Conservation (phyloP, 2,888 invertebrate species). For the Macrostomum cliftonense region DNA sequence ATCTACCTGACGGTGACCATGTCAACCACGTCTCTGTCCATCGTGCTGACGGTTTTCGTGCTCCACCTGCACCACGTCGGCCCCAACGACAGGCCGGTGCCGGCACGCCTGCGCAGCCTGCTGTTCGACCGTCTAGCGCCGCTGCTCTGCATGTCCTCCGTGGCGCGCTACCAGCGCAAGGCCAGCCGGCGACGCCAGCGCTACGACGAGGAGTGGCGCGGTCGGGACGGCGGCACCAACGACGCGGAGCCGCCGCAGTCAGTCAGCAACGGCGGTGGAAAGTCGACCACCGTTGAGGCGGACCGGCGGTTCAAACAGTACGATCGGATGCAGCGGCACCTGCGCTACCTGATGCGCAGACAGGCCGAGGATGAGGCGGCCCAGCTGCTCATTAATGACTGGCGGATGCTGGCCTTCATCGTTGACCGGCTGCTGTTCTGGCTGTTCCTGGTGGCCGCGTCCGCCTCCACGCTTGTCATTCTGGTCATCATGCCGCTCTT, state of each 20-base stretch:
- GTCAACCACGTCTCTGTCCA: slow-evolving; percentile 38
- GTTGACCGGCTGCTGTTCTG: slow-evolving; percentile 35
- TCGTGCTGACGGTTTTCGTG: slow-evolving; percentile 38
- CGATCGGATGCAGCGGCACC: slow-evolving; percentile 23
- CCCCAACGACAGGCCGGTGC: slow-evolving; percentile 32
- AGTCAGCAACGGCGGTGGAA: background rate
- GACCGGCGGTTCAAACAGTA: slow-evolving; percentile 10
- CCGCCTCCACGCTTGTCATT: slow-evolving; percentile 28
- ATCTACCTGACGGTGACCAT: slow-evolving; percentile 40
- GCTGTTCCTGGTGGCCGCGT: slow-evolving; percentile 28
- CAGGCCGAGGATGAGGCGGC: slow-evolving; percentile 24
- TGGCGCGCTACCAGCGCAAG: slow-evolving; percentile 3
- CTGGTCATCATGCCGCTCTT: slow-evolving; percentile 30
- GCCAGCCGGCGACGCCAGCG: background rate
- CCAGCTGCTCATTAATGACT: slow-evolving; percentile 31
- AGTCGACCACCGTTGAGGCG: too few relatives aligned
- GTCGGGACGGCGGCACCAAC: too few relatives aligned
- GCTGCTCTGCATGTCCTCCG: slow-evolving; percentile 24
- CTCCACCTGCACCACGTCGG: slow-evolving; percentile 38
- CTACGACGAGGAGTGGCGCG: background rate
- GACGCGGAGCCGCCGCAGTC: background rate
- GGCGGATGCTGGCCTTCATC: slow-evolving; percentile 33
- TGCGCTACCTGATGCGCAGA: slow-evolving; percentile 23
- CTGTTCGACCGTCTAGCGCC: slow-evolving; percentile 29
- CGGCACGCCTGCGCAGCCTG: slow-evolving; percentile 29